Evolutionary conservation across 2,113 vertebrate species (phyloP), one percentile per base, ranked within the genome.

Genomic region (Promerops cafer): DNA sequence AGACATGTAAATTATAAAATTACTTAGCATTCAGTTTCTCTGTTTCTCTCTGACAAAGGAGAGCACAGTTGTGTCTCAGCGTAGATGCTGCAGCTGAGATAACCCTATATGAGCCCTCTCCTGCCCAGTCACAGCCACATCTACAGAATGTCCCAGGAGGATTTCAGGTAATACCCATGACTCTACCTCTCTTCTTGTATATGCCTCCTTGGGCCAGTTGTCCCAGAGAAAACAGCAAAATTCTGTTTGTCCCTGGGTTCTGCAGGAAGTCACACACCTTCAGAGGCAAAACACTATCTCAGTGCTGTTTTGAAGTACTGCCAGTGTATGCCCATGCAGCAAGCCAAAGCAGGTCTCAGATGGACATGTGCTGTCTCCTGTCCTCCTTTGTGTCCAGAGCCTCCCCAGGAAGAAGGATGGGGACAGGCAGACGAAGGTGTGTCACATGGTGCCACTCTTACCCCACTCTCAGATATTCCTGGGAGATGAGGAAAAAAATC

Each of bases 251-350:
- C 45, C 42, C 23, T 33, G 53, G 20, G 42, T 47, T 57, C 75
- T 61, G 26, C 44, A 64, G 59, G 33, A 83, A n/a, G 7, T 18
- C 54, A 40, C 1, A 0, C 9, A 77, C 33, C 28, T 77, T 76
- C 3, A 9, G 31, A 37, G 10, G 4, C 40, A 60, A 69, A 88
- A 64, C 7, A 27, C 0, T 4, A 3, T 23, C 35, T 59, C 40
- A 40, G 28, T 31, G 40, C 27, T 9, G 3, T 30, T 88, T 90
- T 42, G 57, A 65, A 77, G 65, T n/a, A 28, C 44, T 69, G 66
- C 10, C 1, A 3, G 10, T 5, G 14, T 31, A 30, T 7, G 44
- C 9, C 71, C 19, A 24, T 0, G 3, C 13, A 64, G 61, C 5
- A 7, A 85, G 24, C 16, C 33, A 44, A 1, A 3, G 30, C 15